Percentiles rank a stretch among this genome's conserved stretches.
These are phyloP conservation scores for Myanophis thanlyinensis DNA, from an alignment of 2,113 vertebrate genomes.

Conservation along the genomic window DNA sequence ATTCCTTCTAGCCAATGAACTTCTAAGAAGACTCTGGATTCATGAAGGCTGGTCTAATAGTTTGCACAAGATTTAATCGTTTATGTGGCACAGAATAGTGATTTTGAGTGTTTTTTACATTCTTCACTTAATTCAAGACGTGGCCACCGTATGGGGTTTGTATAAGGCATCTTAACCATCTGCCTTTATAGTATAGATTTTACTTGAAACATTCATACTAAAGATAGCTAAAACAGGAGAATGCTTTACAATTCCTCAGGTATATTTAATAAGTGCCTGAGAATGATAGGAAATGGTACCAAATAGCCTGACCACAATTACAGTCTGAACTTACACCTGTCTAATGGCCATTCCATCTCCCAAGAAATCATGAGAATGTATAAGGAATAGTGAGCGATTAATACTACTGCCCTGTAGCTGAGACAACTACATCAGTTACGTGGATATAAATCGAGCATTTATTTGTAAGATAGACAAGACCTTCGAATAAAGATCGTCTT, in stretches of 20 bases:
- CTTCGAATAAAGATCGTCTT: neutral
- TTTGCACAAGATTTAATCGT: neutral
- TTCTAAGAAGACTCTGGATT: neutral
- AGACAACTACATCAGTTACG: neutral
- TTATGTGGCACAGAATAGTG: neutral
- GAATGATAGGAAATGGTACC: neutral
- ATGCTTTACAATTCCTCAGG: neutral
- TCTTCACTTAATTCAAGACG: neutral
- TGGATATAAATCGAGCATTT: neutral
- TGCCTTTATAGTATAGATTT: neutral
- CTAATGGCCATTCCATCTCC: neutral
- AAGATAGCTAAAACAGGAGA: neutral
- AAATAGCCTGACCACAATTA: neutral
- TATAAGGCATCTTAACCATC: neutral
- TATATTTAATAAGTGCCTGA: neutral
- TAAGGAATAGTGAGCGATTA: neutral
- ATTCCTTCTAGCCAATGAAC: neutral
- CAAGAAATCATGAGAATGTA: neutral
- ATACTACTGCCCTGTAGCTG: neutral
- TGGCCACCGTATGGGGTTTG: neutral
- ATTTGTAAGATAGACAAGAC: neutral
- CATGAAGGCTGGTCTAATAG: neutral
- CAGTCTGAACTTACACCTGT: neutral
- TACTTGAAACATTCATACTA: neutral
- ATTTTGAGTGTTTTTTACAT: neutral